phyloP scores from a whole-genome alignment of 2,113 vertebrate genomes.

The Lophius piscatorius region DNA sequence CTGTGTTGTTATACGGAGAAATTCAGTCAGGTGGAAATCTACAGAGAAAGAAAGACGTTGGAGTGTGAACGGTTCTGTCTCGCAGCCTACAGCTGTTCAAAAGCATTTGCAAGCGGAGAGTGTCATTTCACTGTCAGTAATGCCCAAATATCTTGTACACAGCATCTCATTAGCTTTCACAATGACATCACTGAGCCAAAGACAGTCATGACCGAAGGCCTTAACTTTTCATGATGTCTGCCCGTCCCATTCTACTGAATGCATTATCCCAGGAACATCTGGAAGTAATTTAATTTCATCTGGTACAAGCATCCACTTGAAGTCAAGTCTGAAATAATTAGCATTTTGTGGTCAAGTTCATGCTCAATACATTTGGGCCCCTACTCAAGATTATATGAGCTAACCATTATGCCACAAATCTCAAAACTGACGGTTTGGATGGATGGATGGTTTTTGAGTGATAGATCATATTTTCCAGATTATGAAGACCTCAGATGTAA shows the following conservation, averaged over 20 bases:
- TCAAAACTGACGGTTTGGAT: too few relatives aligned
- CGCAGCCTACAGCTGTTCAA: slow-evolving; percentile 21
- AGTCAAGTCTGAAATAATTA: too few relatives aligned
- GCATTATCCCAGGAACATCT: not conserved
- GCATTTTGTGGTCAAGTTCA: too few relatives aligned
- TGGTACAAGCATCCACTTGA: too few relatives aligned
- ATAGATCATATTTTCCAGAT: too few relatives aligned
- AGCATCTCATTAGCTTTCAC: slow-evolving; percentile 32
- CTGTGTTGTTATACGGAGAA: not conserved
- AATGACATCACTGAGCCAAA: not conserved
- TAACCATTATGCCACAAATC: too few relatives aligned
- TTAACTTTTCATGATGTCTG: too few relatives aligned
- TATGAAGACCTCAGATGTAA: too few relatives aligned
- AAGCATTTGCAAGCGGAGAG: not conserved
- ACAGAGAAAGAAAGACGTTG: not conserved
- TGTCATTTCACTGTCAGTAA: slow-evolving; percentile 15
- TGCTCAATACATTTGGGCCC: too few relatives aligned
- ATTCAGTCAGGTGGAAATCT: not conserved
- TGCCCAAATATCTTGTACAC: slow-evolving; percentile 6
- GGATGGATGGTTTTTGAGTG: too few relatives aligned
- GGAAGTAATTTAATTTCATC: not conserved
- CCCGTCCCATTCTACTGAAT: not conserved
- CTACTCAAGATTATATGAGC: too few relatives aligned
- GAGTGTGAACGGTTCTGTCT: slow-evolving; percentile 5
- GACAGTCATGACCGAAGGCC: too few relatives aligned